A percentile compares a stretch with the other conserved stretches of the same genome.
phyloP scores from a whole-genome alignment of 2,888 invertebrate genomes.

The Tiliacea aurago region DNA sequence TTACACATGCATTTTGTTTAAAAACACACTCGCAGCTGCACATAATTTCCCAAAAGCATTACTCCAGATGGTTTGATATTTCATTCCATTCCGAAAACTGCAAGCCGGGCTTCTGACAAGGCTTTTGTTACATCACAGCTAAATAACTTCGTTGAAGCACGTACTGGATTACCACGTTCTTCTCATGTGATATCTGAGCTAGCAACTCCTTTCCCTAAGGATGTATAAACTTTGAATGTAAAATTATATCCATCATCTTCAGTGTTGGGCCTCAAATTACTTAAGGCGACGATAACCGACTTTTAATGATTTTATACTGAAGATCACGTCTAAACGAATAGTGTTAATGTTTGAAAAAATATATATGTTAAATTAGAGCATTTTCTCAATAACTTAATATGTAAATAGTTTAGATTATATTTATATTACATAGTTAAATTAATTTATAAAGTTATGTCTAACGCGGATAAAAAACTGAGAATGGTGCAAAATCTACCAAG shows the following conservation, averaged over 20 bases:
- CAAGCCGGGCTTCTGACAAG: constrained; percentile 41
- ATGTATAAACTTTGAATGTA: constrained; percentile 41
- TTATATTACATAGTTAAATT: too few species aligned
- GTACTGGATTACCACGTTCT: constrained; percentile 48
- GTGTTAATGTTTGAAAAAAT: too few species aligned
- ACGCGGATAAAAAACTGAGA: too few species aligned
- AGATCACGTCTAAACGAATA: too few species aligned
- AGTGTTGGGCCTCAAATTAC: constrained; percentile 20
- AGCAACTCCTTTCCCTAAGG: constrained; percentile 44
- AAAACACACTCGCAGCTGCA: constrained; percentile 8
- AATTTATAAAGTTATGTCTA: too few species aligned
- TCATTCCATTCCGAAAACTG: constrained; percentile 48
- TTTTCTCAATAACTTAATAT: too few species aligned
- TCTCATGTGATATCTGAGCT: constrained; percentile 38
- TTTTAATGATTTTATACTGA: too few species aligned
- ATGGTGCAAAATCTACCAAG: too few species aligned
- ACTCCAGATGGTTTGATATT: constrained; percentile 40
- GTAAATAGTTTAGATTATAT: too few species aligned
- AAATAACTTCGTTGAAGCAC: constrained; percentile 54
- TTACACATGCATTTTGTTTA: constrained; percentile 1
- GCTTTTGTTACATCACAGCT: constrained; percentile 47
- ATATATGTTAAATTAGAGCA: too few species aligned
- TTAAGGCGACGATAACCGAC: too few species aligned
- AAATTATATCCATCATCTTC: constrained; percentile 35
- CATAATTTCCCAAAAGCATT: constrained; percentile 55